Evolutionary conservation across 2,113 vertebrate species (phyloP), one percentile per base, ranked within the genome.

Genomic region (Reinhardtius hippoglossoides): DNA sequence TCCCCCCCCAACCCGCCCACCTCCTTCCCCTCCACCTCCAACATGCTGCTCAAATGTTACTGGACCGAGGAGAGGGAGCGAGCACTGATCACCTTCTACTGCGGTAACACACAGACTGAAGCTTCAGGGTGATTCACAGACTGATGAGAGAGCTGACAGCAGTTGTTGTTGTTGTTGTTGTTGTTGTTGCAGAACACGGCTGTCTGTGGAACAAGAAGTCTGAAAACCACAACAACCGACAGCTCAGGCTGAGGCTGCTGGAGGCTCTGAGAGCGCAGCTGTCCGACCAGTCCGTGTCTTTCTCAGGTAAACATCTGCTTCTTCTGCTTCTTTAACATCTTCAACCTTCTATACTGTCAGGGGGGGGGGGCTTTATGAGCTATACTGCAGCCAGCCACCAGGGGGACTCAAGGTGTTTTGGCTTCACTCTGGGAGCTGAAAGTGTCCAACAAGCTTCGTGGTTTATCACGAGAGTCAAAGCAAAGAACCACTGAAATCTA

Each of bases 181-280:
- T 73, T 35, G 24, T 27, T 18, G 20, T 56, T 13, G 56, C 15
- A 92, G 90, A 88, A 1, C 83, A 92, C 59, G 48, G 42, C 64
- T 90, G 88, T 67, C 76, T 92, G 46, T 92, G 90, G 90, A 87
- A 84, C 68, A 89, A 84, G 80, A 88, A 65, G 63, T 90, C 87
- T 37, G 87, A 87, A 55, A 87, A 89, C 80, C 86, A 89, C 86
- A 89, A 87, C 74, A 90, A 90, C 84, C 90, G 89, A 24, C 89
- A 76, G 66, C 84, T 90, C 44, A 68, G 89, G 26, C 71, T 71
- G 62, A 62, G 56, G 42, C 86, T 89, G 46, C 78, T 92, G 66
- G 87, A 92, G 62, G 20, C 48, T 5, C 82, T 92, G 65, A 87
- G 80, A 46, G 67, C 14, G 14, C 80, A 64, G 66, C 74, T 92